Conservation (phyloP, 2,113 vertebrate genomes). For the Bubo scandiacus region DNA sequence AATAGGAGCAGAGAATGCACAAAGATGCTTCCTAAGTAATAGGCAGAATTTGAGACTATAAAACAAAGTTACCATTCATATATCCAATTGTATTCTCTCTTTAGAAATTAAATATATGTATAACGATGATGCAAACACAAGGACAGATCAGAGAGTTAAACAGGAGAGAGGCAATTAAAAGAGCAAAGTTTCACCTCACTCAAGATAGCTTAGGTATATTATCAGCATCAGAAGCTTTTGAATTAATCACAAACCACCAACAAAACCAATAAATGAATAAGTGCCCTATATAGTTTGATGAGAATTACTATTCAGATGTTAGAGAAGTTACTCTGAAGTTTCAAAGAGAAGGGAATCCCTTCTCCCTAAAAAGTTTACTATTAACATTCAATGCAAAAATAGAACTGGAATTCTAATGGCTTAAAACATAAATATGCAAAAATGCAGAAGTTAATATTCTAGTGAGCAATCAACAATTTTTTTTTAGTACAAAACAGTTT, state of each 20-base stretch:
- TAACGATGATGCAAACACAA: background rate
- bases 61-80: background rate
- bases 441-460: background rate
- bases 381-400: background rate
- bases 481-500: background rate
- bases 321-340: background rate
- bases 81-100: background rate
- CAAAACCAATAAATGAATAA: background rate
- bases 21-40: background rate
- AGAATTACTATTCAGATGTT: background rate
- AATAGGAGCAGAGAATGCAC: background rate
- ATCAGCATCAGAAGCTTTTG: background rate
- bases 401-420: background rate
- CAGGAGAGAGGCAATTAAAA: fast-evolving
- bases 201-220: background rate
- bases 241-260: background rate
- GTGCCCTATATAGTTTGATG: background rate
- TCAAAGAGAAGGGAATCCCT: background rate
- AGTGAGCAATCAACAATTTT: background rate
- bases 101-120: background rate
- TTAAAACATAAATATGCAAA: background rate
- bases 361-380: background rate
- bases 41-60: background rate
- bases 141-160: background rate
- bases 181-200: background rate